Percentiles rank a stretch among this genome's conserved stretches.
Conservation (phyloP, 2,113 vertebrate species). For the Bolborhynchus lineola region DNA sequence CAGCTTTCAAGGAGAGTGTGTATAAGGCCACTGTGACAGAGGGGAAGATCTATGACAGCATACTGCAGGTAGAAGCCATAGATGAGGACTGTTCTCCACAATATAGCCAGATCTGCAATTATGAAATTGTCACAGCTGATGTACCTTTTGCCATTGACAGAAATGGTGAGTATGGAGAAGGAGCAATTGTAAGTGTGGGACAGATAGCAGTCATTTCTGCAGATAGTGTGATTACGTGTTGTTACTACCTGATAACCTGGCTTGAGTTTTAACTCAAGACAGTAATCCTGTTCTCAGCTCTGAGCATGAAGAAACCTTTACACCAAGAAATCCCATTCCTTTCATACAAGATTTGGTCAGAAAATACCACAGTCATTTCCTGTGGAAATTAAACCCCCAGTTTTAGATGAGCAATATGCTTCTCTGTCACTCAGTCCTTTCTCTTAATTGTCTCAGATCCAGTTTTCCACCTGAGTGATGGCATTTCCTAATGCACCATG, state of each 20-base stretch:
- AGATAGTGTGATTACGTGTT: background rate
- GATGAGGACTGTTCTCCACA: constrained; percentile 97
- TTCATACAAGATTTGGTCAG: background rate
- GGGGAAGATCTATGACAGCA: constrained; percentile 94
- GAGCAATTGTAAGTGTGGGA: background rate
- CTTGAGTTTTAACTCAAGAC: background rate
- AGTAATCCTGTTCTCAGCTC: background rate
- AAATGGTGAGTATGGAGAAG: constrained; percentile 83
- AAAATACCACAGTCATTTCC: background rate
- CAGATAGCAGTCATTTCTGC: background rate
- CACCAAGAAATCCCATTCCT: background rate
- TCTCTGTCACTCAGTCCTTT: background rate
- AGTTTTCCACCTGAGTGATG: background rate
- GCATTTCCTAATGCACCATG: background rate
- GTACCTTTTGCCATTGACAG: constrained; percentile 96
- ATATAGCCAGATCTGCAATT: constrained; percentile 98
- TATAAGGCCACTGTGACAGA: constrained; percentile 89
- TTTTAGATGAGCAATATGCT: background rate
- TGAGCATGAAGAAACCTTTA: background rate
- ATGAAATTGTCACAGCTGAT: constrained; percentile 86
- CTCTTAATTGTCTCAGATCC: background rate
- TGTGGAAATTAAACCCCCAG: background rate
- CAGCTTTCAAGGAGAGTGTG: constrained; percentile 85
- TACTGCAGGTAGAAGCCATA: constrained; percentile 92
- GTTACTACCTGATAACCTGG: background rate